Conservation (phyloP, 2,888 invertebrate species). For the Metallyticus violacea region DNA sequence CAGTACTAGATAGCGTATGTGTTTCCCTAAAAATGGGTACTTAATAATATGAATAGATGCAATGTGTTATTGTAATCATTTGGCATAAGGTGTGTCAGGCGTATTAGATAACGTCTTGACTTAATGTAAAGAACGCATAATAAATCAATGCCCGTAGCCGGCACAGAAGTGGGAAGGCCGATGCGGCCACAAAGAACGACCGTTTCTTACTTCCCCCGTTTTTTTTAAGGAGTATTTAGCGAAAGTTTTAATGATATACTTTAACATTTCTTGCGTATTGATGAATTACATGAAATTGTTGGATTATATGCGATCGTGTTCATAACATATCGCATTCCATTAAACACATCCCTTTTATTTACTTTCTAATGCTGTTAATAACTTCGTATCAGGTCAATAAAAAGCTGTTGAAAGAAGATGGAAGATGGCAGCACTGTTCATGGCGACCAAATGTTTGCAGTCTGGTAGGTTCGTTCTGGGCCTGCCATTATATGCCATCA, state of each 20-base stretch:
- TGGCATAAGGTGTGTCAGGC: no score
- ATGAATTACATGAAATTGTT: background rate
- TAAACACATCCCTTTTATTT: background rate
- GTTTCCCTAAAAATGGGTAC: no score
- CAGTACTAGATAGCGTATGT: no score
- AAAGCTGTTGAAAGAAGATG: background rate
- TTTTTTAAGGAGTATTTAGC: no score
- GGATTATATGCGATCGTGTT: background rate
- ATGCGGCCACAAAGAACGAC: background rate
- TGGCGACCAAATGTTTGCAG: slow-evolving; percentile 1
- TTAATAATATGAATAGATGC: no score
- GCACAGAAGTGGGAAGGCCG: background rate
- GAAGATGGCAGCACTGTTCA: slow-evolving; percentile 21
- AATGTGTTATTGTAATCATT: no score
- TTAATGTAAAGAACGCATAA: background rate
- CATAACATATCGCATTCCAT: background rate
- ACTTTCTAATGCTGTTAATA: background rate
- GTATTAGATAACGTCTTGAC: no score
- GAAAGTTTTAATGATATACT: no score
- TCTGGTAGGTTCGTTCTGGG: slow-evolving; percentile 8
- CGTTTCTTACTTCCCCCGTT: background rate
- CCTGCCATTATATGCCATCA: slow-evolving; percentile 21
- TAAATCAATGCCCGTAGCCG: background rate
- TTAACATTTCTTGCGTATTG: no score
- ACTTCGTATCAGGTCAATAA: slow-evolving; percentile 1